Base-by-base conservation (phyloP, 2,113 vertebrate genomes). In the Lepus americanus region DNA sequence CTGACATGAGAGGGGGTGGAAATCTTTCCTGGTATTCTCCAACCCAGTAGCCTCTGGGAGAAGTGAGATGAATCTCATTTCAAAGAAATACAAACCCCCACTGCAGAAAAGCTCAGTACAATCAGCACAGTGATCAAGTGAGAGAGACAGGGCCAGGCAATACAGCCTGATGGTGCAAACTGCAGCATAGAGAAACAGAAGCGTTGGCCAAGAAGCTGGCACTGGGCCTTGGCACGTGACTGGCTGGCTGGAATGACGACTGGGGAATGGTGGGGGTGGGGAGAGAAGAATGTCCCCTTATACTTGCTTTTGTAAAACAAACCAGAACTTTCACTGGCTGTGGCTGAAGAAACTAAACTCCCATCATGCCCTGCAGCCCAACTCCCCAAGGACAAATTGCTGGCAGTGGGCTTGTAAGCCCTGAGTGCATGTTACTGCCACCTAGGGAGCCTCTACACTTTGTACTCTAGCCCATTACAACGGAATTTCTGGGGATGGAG, bases 221-320 rank as follows among this genome's bases (percentile, higher is more conserved):
- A 9, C 67, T 14, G 59, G 82, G 69, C 70, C 49, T 72, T 27
- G 87, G 86, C 92, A 44, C 9, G 0, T 83, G 87, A 53, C 55
- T 73, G 39, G 16, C 9, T 4, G 25, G n/a, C 90, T 84, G 90
- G 87, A 89, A 73, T 20, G 92, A 74, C 51, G 53, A 53, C 44
- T 9, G 7, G 12, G 74, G 80, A 83, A 33, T 44, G 22, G 36
- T 8, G 20, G 78, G 77, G 80, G n/a, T 0, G 7, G 78, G 89
- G 72, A 61, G 31, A 11, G 61, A 95, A 87, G 72, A 95, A 92
- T 73, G 53, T 79, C 80, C 66, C 86, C 66, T 63, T 9, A 1
- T 72, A 39, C 31, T 49, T 77, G 49, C 23, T 22, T 82, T 51
- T 22, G 39, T 77, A 78, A 95, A 73, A 53, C 79, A 92, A 90